Conservation (phyloP, 2,113 vertebrate genomes). For the Oophaga pumilio region DNA sequence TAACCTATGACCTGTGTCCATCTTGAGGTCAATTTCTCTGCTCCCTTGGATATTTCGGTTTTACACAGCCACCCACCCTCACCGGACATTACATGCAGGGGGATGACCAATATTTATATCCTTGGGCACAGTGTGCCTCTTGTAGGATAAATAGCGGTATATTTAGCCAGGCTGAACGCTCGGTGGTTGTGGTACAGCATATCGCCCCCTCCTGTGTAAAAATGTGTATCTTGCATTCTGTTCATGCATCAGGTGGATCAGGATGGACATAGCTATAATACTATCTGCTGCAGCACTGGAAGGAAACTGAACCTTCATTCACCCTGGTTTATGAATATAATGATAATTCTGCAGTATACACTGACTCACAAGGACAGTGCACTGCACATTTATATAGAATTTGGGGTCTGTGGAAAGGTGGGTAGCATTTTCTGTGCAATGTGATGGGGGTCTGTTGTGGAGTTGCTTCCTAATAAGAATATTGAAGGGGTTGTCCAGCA, state of each 20-base stretch:
- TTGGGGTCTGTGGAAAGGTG: background rate
- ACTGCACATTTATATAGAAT: background rate
- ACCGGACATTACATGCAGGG: background rate
- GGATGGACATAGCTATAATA: background rate
- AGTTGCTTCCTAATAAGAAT: too few species aligned
- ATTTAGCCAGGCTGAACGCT: too few species aligned
- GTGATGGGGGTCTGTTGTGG: too few species aligned
- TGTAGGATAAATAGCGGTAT: too few species aligned
- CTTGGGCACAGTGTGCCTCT: too few species aligned
- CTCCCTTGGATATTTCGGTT: conserved; percentile 24
- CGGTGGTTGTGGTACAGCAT: too few species aligned
- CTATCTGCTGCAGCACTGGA: background rate
- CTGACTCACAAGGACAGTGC: background rate
- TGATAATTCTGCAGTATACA: background rate
- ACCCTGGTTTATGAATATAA: background rate
- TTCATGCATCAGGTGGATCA: background rate
- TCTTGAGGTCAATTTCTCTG: conserved; percentile 10
- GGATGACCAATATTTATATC: too few species aligned
- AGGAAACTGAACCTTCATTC: background rate
- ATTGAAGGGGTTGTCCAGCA: too few species aligned
- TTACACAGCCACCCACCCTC: conserved; percentile 11
- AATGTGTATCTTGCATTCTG: background rate
- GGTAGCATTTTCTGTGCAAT: background rate
- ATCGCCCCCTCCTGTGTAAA: too few species aligned
- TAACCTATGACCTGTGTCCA: conserved; percentile 36